Base-by-base conservation (phyloP, 2,888 invertebrate genomes). In the Drosophila mimetica region DNA sequence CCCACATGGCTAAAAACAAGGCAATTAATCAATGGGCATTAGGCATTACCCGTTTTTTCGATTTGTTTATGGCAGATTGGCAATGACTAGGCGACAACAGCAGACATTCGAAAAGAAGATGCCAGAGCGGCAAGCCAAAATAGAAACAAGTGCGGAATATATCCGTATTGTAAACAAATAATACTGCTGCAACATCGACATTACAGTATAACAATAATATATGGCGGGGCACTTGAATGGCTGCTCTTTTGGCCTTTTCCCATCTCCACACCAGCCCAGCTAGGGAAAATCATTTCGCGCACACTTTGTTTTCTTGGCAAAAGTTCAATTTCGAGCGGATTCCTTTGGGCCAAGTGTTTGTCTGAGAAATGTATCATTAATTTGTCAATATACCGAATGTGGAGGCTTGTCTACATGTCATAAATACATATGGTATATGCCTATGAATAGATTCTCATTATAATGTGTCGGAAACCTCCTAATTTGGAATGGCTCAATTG, bases 1-100 rank as follows among this genome's bases (percentile, higher is more conserved):
- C 41, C 50, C 61, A 63, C 37, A 64, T 48, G 58, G 57, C 78
- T 79, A 85, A 82, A 82, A 82, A 85, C 85, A 82, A 76, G 63
- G 32, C 72, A 76, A 82, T 82, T 74, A 71, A 71, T 85, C 79
- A 82, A 66, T 42, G 47, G 47, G 11, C 28, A 9, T 16, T 16
- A 28, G 53, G 41, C 4, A 50, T 54, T 51, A 48, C 32, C 37
- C 52, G 34, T 9, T 28, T 52, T 39, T 54, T 25, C 25, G 50
- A 36, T 64, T 65, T 41, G 57, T 66, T 69, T 67, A 52, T 66
- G 58, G 18, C 46, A 34, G 32, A 47, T 13, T 54, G 47, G 41
- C 32, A n/a, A 53, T 64, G 67, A 41, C 59, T 47, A 2, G 22
- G 39, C 51, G 46, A 58, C 57, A 65, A 25, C 30, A 28, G 13